These are phyloP conservation scores for Psilanteris sp. DNA, from an alignment of 1,140 invertebrate genomes.

Conservation along the genomic window DNA sequence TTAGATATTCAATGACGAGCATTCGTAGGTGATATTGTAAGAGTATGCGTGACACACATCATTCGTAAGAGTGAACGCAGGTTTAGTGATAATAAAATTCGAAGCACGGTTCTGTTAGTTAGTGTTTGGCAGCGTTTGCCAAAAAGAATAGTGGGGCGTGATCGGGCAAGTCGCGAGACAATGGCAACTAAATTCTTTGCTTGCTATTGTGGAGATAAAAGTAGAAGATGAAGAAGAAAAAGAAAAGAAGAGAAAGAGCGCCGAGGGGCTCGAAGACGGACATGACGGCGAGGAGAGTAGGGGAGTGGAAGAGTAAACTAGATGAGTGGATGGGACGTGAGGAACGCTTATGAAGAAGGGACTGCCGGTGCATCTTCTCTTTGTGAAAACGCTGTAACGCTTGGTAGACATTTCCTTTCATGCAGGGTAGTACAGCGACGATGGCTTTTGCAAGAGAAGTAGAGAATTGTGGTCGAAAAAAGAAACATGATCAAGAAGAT, in stretches of 20 bases:
- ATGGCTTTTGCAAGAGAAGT: slow-evolving; percentile 64
- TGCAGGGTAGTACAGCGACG: slow-evolving; percentile 66
- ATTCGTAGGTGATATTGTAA: too few species aligned
- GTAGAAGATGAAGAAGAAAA: slow-evolving; percentile 54
- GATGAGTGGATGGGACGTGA: slow-evolving; percentile 64
- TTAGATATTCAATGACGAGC: too few species aligned
- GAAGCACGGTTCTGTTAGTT: slow-evolving; percentile 73
- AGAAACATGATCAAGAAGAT: slow-evolving; percentile 50
- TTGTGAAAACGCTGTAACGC: slow-evolving; percentile 72
- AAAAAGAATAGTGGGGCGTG: slow-evolving; percentile 62
- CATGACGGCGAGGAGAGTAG: slow-evolving; percentile 4
- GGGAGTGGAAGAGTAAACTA: slow-evolving; percentile 29
- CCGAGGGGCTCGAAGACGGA: slow-evolving; percentile 34
- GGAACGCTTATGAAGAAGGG: slow-evolving; percentile 66
- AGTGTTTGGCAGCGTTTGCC: slow-evolving; percentile 71
- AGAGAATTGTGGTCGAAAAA: slow-evolving; percentile 31
- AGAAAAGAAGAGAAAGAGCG: slow-evolving; percentile 31
- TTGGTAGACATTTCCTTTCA: slow-evolving; percentile 79
- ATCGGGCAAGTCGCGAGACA: slow-evolving; percentile 74
- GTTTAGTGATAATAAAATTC: slow-evolving; percentile 73
- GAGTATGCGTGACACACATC: too few species aligned
- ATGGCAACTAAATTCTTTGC: slow-evolving; percentile 75
- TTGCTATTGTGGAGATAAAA: slow-evolving; percentile 60
- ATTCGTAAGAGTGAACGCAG: too few species aligned
- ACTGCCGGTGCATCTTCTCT: slow-evolving; percentile 69